Percentiles rank a stretch among this genome's conserved stretches.
Conservation (phyloP, 2,113 vertebrate species). For the human region GRCh38 chr4:35577001-35577500, state of each 20-base stretch:
- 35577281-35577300: no score
- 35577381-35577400: no score
- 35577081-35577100: no score
- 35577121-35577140: neutral
- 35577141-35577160: neutral
- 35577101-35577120: neutral
- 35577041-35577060: neutral
- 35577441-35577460: no score
- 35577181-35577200: neutral
- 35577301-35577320: neutral
- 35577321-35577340: neutral
- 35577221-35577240: neutral
- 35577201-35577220: neutral
- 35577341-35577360: no score
- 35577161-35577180: neutral
- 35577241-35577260: neutral
- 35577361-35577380: no score
- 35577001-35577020: neutral
- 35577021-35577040: neutral
- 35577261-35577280: neutral
- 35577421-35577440: no score
- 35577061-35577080: no score
- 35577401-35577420: neutral
- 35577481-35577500: neutral
- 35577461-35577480: neutral